Percentiles rank a stretch among this genome's conserved stretches.
These are phyloP conservation scores for Eristalis intricaria DNA, from an alignment of 2,888 invertebrate species.

Conservation along the genomic window DNA sequence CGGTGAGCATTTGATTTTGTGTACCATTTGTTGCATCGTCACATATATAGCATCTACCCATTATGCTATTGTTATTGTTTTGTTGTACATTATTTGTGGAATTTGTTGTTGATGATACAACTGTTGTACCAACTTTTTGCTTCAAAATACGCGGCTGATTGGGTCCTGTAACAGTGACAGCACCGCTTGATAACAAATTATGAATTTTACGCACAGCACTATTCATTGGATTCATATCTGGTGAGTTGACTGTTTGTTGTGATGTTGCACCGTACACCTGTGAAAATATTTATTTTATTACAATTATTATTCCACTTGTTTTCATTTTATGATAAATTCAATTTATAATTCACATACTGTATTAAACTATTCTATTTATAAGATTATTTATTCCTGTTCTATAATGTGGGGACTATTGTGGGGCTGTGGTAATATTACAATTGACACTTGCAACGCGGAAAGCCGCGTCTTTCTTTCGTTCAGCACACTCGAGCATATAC, in stretches of 20 bases:
- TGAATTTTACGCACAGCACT: conserved; percentile 81
- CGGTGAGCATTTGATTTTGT: conserved; percentile 78
- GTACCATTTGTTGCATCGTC: conserved; percentile 79
- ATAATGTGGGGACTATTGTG: neutral
- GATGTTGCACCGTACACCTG: conserved; percentile 62
- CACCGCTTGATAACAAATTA: conserved; percentile 81
- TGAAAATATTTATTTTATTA: neutral
- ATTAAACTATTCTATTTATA: conserved; percentile 9
- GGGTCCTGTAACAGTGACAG: conserved; percentile 81
- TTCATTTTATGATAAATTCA: neutral
- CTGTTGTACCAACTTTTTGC: conserved; percentile 76
- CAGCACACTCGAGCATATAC: conserved; percentile 8
- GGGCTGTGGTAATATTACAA: conserved; percentile 1
- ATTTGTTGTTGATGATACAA: conserved; percentile 73
- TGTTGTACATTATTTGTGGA: conserved; percentile 72
- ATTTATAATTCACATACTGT: neutral
- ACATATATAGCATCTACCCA: conserved; percentile 80
- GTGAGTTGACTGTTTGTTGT: conserved; percentile 63
- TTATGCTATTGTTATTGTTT: conserved; percentile 70
- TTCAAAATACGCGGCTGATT: conserved; percentile 80
- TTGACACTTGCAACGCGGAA: conserved; percentile 54
- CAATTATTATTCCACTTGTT: neutral
- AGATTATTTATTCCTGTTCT: conserved; percentile 31
- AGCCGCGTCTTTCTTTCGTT: conserved; percentile 59
- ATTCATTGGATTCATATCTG: conserved; percentile 78